These are phyloP conservation scores for Rattus rattus DNA, from an alignment of 2,113 vertebrate species.

Conservation along the genomic window DNA sequence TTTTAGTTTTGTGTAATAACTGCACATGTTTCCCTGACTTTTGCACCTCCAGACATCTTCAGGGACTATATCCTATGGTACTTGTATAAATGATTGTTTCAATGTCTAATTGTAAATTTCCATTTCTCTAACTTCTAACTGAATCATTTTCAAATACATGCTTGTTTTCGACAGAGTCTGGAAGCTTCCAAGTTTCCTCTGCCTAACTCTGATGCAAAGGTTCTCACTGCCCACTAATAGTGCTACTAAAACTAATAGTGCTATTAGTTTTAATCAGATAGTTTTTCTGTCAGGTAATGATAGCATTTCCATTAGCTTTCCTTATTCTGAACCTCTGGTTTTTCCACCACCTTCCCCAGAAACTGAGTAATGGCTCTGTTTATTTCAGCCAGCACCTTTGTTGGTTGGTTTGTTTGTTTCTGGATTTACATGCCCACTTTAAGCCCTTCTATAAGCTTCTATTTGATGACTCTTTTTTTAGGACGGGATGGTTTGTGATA, in stretches of 20 bases:
- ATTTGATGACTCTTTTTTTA: neutral
- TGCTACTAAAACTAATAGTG: neutral
- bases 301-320: neutral
- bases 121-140: neutral
- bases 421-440: neutral
- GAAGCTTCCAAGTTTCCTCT: neutral
- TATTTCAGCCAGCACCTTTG: neutral
- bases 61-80: neutral
- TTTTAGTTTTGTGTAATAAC: neutral
- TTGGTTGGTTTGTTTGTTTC: neutral
- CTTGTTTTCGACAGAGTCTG: neutral
- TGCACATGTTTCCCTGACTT: no score
- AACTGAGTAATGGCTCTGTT: neutral
- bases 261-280: no score
- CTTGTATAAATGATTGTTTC: neutral
- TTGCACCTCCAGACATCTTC: neutral
- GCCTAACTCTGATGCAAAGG: neutral
- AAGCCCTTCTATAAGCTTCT: neutral
- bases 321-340: neutral
- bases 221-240: neutral
- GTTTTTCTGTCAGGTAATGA: neutral
- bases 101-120: neutral
- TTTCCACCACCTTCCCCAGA: neutral
- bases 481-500: neutral
- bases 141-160: neutral